Evolutionary conservation across 1,140 invertebrate species (phyloP), one percentile per base, ranked within the genome.

Genomic region (Magallana ariakensis): DNA sequence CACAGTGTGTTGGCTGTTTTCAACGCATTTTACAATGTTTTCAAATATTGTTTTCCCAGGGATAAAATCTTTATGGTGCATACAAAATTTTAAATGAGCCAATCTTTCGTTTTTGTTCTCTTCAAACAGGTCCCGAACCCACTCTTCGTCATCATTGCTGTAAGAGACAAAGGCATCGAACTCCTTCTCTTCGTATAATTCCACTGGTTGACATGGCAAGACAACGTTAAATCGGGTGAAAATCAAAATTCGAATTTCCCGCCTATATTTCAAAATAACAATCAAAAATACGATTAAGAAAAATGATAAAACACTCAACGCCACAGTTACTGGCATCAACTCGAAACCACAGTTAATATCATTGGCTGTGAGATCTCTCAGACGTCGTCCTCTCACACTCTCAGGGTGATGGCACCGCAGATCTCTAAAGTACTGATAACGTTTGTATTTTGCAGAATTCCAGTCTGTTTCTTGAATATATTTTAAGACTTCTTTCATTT

Each of bases 21-120:
- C 97, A 8, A 98, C 97, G 33, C 97, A 97, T 94, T 98, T 97
- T 85, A 97, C 96, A 89, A 99, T 98, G 57, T 97, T 98, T 92
- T 99, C 98, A 82, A 97, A 96, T 89, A 98, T 93, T 4, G 92
- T 90, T 56, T 89, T 91, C 8, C 93, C 93, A 1, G 90, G 90
- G 55, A 92, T 86, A 83, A 93, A 93, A 58, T 93, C 92, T 58
- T 91, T 85, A 58, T 93, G 92, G 62, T 93, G 93, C 19, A 93
- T 85, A 88, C 93, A 93, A 81, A 93, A 90, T 57, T 85, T 90
- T 70, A 92, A 93, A 9, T 85, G 55, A 9, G 70, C 62, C 4
- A 16, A 80, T 15, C 53, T 46, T 10, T 87, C 85, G 26, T 85
- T 70, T 8, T 58, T 26, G 54, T 22, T 26, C 9, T 89, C 85